Evolutionary conservation across 2,113 vertebrate genomes (phyloP).

Genomic region (Pampusana beccarii): DNA sequence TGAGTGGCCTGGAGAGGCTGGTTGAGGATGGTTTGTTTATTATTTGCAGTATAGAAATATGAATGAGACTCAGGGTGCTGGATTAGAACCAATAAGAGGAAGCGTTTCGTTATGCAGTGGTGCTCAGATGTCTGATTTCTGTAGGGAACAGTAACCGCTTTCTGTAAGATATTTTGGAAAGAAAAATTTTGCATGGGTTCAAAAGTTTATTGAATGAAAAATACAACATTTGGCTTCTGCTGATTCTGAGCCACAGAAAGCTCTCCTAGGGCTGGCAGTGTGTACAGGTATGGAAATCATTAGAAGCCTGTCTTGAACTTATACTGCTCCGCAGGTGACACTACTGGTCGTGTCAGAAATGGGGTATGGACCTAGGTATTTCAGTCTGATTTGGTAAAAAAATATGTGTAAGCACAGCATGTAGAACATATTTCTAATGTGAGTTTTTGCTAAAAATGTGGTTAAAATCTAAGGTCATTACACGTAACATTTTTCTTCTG

Average conservation of each 20-base stretch:
- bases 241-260: not conserved
- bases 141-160: not conserved
- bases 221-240: not conserved
- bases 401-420: not conserved
- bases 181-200: not conserved
- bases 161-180: not conserved
- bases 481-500: not conserved
- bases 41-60: not conserved
- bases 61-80: not conserved
- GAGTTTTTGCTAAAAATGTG: not conserved
- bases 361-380: rapidly evolving
- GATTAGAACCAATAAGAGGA: not conserved
- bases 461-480: not conserved
- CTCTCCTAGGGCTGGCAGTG: not conserved
- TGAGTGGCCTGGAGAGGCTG: not conserved
- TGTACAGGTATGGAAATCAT: not conserved
- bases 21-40: not conserved
- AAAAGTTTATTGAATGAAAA: not conserved
- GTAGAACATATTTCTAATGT: not conserved
- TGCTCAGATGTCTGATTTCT: not conserved
- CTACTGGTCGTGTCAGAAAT: not conserved
- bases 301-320: not conserved
- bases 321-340: not conserved
- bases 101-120: not conserved
- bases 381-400: not conserved